Evolutionary conservation across 37 sponge, comb jelly and placozoan species (phyloP).

Genomic region (Aphrocallistes beatrix): DNA sequence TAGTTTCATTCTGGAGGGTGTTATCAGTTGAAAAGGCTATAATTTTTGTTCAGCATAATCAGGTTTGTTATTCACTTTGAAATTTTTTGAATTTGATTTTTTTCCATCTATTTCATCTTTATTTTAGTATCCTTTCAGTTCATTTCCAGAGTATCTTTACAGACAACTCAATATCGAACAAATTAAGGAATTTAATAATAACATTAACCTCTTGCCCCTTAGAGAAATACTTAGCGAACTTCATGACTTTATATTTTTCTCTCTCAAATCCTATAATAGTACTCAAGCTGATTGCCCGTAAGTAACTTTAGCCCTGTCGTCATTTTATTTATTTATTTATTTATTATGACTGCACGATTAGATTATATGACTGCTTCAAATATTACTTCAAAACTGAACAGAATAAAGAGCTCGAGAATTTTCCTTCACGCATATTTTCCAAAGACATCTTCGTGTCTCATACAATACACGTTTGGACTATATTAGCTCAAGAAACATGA

Average conservation of each 20-base stretch:
- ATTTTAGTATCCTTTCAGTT: not conserved
- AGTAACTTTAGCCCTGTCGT: too few species aligned
- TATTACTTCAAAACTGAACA: not conserved
- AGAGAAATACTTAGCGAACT: not conserved
- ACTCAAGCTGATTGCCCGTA: not conserved
- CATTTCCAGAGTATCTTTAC: not conserved
- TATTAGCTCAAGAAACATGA: not conserved
- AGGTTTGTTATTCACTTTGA: not conserved
- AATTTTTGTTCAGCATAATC: not conserved
- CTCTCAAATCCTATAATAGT: not conserved
- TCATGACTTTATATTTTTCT: conserved; percentile 13
- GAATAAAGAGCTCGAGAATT: not conserved
- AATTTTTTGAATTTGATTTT: not conserved
- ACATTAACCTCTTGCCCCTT: not conserved
- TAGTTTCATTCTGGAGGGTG: not conserved
- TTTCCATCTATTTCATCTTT: not conserved
- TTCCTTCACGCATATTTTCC: not conserved
- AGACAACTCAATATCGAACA: not conserved
- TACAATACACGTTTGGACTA: not conserved
- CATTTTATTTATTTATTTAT: not conserved
- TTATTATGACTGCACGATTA: not conserved
- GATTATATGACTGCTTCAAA: not conserved
- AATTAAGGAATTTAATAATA: not conserved
- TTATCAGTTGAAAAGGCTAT: not conserved
- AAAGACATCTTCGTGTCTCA: not conserved